Conservation (phyloP, 2,888 invertebrate species). For the Thysanoteuthis rhombus region DNA sequence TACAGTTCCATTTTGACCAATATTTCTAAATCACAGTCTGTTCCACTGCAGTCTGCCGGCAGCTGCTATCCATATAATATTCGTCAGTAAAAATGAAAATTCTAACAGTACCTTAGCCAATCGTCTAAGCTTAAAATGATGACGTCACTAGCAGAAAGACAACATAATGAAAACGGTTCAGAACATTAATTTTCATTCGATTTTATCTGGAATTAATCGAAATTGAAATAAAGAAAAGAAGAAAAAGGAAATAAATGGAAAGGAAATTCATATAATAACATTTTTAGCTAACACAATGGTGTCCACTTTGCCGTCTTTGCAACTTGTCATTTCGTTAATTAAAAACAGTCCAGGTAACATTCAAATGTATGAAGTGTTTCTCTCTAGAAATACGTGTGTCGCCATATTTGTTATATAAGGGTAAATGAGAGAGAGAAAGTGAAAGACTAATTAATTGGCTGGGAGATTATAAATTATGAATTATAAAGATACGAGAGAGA, state of each 20-base stretch:
- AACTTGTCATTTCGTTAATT: neutral
- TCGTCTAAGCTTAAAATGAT: neutral
- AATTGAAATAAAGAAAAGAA: neutral
- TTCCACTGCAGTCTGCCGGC: too few species aligned
- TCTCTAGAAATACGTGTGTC: neutral
- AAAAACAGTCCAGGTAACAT: neutral
- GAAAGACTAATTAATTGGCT: too few species aligned
- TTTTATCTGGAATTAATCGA: neutral
- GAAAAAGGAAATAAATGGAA: neutral
- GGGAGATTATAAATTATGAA: too few species aligned
- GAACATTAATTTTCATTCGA: neutral
- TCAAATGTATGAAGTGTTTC: neutral
- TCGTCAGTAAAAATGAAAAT: too few species aligned
- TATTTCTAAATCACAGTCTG: too few species aligned
- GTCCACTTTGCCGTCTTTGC: neutral
- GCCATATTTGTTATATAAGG: neutral
- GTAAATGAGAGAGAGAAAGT: too few species aligned
- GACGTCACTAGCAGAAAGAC: neutral
- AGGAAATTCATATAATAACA: neutral
- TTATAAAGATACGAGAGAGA: too few species aligned
- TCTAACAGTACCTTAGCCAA: neutral
- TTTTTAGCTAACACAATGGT: neutral
- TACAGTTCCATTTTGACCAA: too few species aligned
- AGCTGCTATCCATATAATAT: too few species aligned
- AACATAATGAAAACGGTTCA: neutral